phyloP scores from a whole-genome alignment of 2,797 vertebrate species.

The Falco berigora region DNA sequence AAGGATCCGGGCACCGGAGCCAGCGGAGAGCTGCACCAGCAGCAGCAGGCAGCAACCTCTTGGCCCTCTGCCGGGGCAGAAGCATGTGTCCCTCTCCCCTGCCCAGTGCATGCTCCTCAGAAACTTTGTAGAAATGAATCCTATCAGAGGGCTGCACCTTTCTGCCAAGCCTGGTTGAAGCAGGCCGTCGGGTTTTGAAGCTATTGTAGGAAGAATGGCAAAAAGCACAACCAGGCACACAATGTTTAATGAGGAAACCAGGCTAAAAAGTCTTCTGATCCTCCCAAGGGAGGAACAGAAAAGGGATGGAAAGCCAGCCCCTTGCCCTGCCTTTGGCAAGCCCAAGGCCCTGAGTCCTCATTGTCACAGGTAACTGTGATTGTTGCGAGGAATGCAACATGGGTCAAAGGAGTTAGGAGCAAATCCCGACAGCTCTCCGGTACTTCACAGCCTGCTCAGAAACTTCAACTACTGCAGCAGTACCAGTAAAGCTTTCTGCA shows the following conservation, averaged over 20 bases:
- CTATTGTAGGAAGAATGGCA: background rate
- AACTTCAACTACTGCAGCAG: background rate
- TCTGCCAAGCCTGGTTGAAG: background rate
- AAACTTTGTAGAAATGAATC: background rate
- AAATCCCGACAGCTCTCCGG: background rate
- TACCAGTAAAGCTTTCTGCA: background rate
- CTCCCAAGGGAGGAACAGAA: background rate
- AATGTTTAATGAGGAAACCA: background rate
- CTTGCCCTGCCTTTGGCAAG: background rate
- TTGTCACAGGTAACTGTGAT: background rate
- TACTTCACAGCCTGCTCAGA: background rate
- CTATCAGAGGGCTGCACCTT: background rate
- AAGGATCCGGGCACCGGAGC: background rate
- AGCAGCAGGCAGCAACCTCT: background rate
- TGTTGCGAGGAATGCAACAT: background rate
- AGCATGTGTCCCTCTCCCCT: fast-evolving
- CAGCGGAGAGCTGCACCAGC: fast-evolving
- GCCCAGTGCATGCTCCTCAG: background rate
- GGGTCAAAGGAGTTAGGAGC: background rate
- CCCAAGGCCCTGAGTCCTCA: background rate
- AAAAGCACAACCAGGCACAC: background rate
- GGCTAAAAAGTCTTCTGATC: background rate
- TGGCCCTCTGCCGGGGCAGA: background rate
- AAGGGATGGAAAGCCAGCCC: fast-evolving
- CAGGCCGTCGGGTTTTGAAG: background rate